Evolutionary conservation across 1,140 invertebrate species (phyloP).

Genomic region (Contarinia nasturtii): DNA sequence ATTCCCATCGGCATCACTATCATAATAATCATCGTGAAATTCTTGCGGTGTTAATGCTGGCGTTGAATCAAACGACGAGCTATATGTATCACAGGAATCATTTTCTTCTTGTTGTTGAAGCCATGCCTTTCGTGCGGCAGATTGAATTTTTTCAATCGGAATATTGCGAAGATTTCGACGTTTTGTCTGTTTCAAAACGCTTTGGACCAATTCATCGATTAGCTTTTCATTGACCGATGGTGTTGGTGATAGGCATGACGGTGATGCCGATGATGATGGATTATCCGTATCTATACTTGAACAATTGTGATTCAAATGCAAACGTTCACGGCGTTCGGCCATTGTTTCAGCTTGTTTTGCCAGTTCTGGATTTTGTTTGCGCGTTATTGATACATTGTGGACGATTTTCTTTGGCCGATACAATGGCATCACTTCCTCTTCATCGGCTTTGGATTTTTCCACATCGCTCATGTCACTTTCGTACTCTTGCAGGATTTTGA

Average conservation of each 20-base stretch:
- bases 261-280: slow-evolving; percentile 30
- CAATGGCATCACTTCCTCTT: slow-evolving; percentile 8
- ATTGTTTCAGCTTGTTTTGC: slow-evolving; percentile 17
- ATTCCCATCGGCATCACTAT: slow-evolving; percentile 28
- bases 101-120: slow-evolving; percentile 22
- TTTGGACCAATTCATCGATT: slow-evolving; percentile 34
- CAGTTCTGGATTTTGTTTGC: slow-evolving; percentile 14
- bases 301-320: slow-evolving; percentile 23
- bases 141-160: slow-evolving; percentile 32
- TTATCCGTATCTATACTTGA: slow-evolving; percentile 22
- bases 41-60: slow-evolving; percentile 25
- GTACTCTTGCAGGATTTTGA: slow-evolving; percentile 40
- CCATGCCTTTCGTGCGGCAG: slow-evolving; percentile 30
- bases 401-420: slow-evolving; percentile 15
- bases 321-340: slow-evolving; percentile 16
- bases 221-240: slow-evolving; percentile 28
- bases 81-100: slow-evolving; percentile 22
- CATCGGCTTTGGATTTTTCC: slow-evolving; percentile 14
- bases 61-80: slow-evolving; percentile 22
- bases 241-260: slow-evolving; percentile 23
- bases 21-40: slow-evolving; percentile 31
- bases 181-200: slow-evolving; percentile 29
- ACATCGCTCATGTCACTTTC: slow-evolving; percentile 16
- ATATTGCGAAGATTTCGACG: slow-evolving; percentile 29
- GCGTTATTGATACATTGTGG: slow-evolving; percentile 21